Evolutionary conservation across 2,113 vertebrate species (phyloP), one percentile per base, ranked within the genome.

Genomic region (Toxotes jaculatrix): DNA sequence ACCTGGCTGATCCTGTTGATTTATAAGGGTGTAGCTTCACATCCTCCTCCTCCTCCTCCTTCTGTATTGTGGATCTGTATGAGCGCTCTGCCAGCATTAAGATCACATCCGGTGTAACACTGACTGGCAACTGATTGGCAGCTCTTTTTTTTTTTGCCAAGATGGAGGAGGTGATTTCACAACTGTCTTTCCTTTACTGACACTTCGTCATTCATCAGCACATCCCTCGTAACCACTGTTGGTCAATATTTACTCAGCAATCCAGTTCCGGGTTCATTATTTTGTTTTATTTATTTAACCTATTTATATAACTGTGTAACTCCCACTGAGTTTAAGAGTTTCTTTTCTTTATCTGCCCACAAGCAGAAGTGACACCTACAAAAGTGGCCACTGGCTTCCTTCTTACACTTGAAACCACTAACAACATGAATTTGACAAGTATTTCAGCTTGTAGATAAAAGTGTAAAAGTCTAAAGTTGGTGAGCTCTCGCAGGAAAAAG

Each of bases 141-240:
- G 68, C 68, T 34, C 34, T 61, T 74, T 86, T 87, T 86, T 87
- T 72, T 86, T 88, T 73, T 64, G 21, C 69, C 32, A 67, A 81
- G 38, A 4, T 60, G 66, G 70, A 79, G 77, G 79, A 79, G 60
- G 74, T 69, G 76, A 74, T 60, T 59, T 36, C 71, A 84, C 43
- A 75, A 69, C 80, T 74, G 74, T 62, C 49, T 31, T 51, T 68
- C 49, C 57, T 82, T 38, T 13, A 55, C 4, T 38, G 38, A 67
- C 45, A 55, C 53, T 8, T 62, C 16, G 68, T 63, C n/a, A n/a
- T 77, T 79, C 61, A 79, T 81, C 31, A 55, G n/a, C 73, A 53
- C 31, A n/a, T 43, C 42, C 45, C 38, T 55, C 8, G 6, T 67
- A 63, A 59, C 40, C 57, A 32, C 23, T n/a, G 51, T 32, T 3